phyloP scores from a whole-genome alignment of 1,140 invertebrate genomes.

The Rhyacophila brunnea region DNA sequence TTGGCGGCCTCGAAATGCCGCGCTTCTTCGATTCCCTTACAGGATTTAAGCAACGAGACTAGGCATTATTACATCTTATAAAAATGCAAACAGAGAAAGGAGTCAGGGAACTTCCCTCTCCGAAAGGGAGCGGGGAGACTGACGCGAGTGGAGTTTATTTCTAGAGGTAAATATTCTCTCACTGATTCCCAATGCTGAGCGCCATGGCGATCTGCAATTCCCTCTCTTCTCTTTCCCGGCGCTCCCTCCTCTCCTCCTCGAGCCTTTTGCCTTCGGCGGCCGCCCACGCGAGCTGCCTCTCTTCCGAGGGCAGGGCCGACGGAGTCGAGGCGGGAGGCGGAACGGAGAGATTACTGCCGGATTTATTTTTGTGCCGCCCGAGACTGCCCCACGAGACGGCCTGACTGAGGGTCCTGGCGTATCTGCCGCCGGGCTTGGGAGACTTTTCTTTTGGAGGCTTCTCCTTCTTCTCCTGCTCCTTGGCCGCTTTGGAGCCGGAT shows the following conservation, averaged over 20 bases:
- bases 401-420: conserved; percentile 32
- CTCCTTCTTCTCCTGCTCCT: conserved; percentile 29
- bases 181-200: conserved; percentile 44
- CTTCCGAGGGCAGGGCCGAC: conserved; percentile 45
- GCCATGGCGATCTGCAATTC: conserved; percentile 57
- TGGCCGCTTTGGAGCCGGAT: conserved; percentile 1
- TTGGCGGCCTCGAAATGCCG: too few relatives aligned
- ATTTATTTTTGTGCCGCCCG: conserved; percentile 41
- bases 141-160: conserved; percentile 21
- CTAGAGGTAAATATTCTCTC: background rate
- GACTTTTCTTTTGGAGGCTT: conserved; percentile 29
- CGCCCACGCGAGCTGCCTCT: conserved; percentile 59
- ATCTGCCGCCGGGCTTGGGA: conserved; percentile 48
- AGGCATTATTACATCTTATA: too few relatives aligned
- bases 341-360: too few relatives aligned
- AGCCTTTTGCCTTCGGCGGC: conserved; percentile 55
- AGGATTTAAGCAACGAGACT: too few relatives aligned
- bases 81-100: too few relatives aligned
- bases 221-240: conserved; percentile 51
- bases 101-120: too few relatives aligned
- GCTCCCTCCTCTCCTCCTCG: conserved; percentile 48
- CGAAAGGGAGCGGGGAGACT: too few relatives aligned
- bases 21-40: too few relatives aligned
- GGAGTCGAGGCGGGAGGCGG: background rate
- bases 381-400: conserved; percentile 43